phyloP scores from a whole-genome alignment of 2,888 invertebrate genomes.

The Plusia festucae region DNA sequence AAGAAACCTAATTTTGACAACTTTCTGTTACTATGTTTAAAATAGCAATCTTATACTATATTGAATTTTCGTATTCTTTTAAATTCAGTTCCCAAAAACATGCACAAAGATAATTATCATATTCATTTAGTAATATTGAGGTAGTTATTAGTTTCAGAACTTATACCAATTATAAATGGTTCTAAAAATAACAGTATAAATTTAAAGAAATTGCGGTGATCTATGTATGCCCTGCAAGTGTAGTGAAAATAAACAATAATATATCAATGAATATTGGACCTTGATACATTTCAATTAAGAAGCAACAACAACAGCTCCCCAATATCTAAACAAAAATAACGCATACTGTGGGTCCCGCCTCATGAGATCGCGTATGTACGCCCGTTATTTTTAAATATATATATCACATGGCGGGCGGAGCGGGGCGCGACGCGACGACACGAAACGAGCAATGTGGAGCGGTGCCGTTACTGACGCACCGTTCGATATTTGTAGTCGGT shows the following conservation, averaged over 20 bases:
- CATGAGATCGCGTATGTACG: slow-evolving; percentile 57
- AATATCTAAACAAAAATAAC: slow-evolving; percentile 62
- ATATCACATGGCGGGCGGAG: slow-evolving; percentile 54
- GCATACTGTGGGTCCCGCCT: slow-evolving; percentile 54
- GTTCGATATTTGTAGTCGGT: slow-evolving; percentile 14
- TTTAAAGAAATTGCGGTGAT: slow-evolving; percentile 76
- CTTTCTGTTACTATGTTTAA: slow-evolving; percentile 85
- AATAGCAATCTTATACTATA: slow-evolving; percentile 87
- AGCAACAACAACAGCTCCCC: slow-evolving; percentile 81
- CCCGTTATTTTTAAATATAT: slow-evolving; percentile 46
- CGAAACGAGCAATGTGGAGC: slow-evolving; percentile 45
- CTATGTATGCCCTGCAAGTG: slow-evolving; percentile 72
- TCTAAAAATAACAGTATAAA: slow-evolving; percentile 85
- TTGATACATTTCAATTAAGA: slow-evolving; percentile 72
- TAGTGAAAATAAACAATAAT: slow-evolving; percentile 70
- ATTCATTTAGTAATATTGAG: slow-evolving; percentile 89
- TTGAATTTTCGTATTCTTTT: slow-evolving; percentile 80
- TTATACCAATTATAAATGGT: slow-evolving; percentile 88
- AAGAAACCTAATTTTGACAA: slow-evolving; percentile 89
- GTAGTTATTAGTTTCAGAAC: slow-evolving; percentile 89
- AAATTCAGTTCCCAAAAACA: slow-evolving; percentile 87
- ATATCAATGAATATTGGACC: slow-evolving; percentile 73
- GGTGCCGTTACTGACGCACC: slow-evolving; percentile 29
- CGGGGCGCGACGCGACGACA: slow-evolving; percentile 55
- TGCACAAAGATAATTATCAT: slow-evolving; percentile 89